Conservation (phyloP, 2,888 invertebrate species). For the Mechanitis messenoides region DNA sequence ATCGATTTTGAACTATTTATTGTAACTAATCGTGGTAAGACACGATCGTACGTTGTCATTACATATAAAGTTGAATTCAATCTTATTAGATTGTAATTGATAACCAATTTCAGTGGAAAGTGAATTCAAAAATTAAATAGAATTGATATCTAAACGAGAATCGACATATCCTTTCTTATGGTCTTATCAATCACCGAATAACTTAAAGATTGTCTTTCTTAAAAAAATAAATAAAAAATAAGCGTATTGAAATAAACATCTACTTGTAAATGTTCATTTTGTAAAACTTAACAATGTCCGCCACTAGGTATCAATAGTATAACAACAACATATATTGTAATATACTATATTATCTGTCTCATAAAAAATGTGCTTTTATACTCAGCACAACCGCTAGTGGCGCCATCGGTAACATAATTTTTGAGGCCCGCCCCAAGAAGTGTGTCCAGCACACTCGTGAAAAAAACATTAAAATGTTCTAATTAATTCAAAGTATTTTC, state of each 20-base stretch:
- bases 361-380: not conserved
- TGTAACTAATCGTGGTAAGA: too few species aligned
- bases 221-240: slow-evolving; percentile 11
- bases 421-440: slow-evolving; percentile 26
- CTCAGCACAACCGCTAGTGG: slow-evolving; percentile 14
- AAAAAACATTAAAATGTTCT: slow-evolving; percentile 13
- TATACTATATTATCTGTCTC: not conserved
- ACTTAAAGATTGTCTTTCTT: slow-evolving; percentile 15
- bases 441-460: slow-evolving; percentile 30
- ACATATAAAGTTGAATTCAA: too few species aligned
- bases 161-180: not conserved
- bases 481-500: slow-evolving; percentile 9
- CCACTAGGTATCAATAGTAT: slow-evolving; percentile 10
- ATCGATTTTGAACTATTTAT: too few species aligned
- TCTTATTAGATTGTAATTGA: too few species aligned
- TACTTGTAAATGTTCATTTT: not conserved
- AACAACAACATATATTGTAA: not conserved
- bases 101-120: too few species aligned
- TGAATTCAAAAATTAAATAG: too few species aligned
- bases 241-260: slow-evolving; percentile 16
- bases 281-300: slow-evolving; percentile 18
- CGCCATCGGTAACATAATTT: slow-evolving; percentile 17
- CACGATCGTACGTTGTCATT: too few species aligned
- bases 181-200: slow-evolving; percentile 3
- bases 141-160: slow-evolving; percentile 2